Percentiles rank a stretch among this genome's conserved stretches.
phyloP scores from a whole-genome alignment of 2,888 invertebrate species.

The Synergus laeviventris region DNA sequence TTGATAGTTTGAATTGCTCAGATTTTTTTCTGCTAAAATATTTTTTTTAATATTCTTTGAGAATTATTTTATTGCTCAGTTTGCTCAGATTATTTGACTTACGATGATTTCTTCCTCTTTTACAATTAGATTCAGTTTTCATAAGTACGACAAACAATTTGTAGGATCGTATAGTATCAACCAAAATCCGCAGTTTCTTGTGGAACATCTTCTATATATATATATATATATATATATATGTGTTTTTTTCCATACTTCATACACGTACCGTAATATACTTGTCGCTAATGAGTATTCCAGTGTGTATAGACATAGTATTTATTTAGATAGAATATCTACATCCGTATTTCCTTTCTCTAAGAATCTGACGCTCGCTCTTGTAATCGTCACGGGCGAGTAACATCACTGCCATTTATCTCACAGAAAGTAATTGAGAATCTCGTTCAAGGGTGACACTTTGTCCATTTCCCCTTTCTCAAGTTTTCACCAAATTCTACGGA shows the following conservation, averaged over 20 bases:
- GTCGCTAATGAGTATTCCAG: constrained; percentile 70
- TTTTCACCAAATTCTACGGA: neutral
- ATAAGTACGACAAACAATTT: neutral
- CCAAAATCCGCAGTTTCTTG: constrained; percentile 3
- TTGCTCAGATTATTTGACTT: constrained; percentile 23
- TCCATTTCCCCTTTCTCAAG: neutral
- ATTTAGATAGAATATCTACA: constrained; percentile 65
- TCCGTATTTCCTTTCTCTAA: constrained; percentile 57
- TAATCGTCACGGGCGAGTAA: constrained; percentile 44
- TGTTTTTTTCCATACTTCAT: constrained; percentile 49
- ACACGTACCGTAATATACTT: constrained; percentile 56
- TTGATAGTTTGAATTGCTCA: constrained; percentile 19
- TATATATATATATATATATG: neutral
- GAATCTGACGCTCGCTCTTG: constrained; percentile 47
- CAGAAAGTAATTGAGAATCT: constrained; percentile 39
- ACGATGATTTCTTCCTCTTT: constrained; percentile 9
- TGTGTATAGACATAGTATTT: constrained; percentile 73
- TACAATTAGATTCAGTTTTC: neutral
- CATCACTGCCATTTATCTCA: constrained; percentile 41
- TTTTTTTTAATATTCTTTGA: too few species aligned
- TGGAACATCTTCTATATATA: constrained; percentile 22
- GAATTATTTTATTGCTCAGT: neutral
- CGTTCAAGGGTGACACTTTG: neutral
- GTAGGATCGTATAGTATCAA: constrained; percentile 16
- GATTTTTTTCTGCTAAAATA: constrained; percentile 2